Percentiles rank a stretch among this genome's conserved stretches.
These are phyloP conservation scores for Psilopogon haemacephalus DNA, from an alignment of 2,113 vertebrate species.

Conservation along the genomic window DNA sequence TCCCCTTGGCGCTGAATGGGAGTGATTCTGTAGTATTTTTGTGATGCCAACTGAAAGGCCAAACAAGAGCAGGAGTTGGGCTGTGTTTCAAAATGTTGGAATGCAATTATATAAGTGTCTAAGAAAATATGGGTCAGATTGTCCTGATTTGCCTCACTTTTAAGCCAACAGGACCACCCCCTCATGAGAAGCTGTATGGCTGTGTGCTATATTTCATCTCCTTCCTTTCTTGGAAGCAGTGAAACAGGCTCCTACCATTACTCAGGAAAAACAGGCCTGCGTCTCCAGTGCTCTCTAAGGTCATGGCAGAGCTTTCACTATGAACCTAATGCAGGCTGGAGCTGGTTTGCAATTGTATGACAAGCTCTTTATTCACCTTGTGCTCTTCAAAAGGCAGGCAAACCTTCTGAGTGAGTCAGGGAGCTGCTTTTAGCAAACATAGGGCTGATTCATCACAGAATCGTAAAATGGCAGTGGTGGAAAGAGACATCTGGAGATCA, in stretches of 20 bases:
- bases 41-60: background rate
- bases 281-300: background rate
- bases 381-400: background rate
- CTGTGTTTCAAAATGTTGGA: background rate
- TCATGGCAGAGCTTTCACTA: background rate
- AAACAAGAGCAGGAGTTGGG: background rate
- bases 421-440: background rate
- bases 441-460: background rate
- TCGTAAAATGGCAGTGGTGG: no score
- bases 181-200: slow-evolving; percentile 27
- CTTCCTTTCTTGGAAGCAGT: background rate
- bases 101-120: slow-evolving; percentile 27
- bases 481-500: no score
- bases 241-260: slow-evolving; percentile 3
- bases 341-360: background rate
- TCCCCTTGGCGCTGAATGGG: background rate
- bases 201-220: background rate
- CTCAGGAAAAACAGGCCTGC: slow-evolving; percentile 7
- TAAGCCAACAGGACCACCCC: slow-evolving; percentile 41
- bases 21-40: background rate
- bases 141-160: slow-evolving; percentile 36
- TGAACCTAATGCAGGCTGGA: background rate
- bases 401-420: background rate
- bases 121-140: slow-evolving; percentile 39
- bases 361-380: background rate